Evolutionary conservation across 2,797 vertebrate species (phyloP), one percentile per base, ranked within the genome.

Genomic region (Remorina albescens): DNA sequence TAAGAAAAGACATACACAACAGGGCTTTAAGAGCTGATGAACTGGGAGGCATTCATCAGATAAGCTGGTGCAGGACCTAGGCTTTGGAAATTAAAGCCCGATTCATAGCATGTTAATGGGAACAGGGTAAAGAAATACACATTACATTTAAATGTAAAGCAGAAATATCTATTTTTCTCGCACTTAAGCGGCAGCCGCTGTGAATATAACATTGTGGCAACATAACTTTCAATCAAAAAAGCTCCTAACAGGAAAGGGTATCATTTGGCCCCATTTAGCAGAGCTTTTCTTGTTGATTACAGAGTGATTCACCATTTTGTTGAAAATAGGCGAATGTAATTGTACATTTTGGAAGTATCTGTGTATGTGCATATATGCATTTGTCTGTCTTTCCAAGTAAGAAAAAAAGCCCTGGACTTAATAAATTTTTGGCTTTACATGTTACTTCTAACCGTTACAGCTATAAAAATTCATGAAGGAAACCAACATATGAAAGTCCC

Each of bases 221-320:
- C 42, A 70, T 81, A 74, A 79, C 67, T 68, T 63, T 68, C 71
- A 78, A 81, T 87, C 84, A 84, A 66, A 64, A 62, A 71, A 44
- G 47, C 44, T 76, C 54, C 71, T 78, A 61, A 58, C 65, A 80
- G 63, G 15, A 65, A 82, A 81, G 76, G 53, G 51, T 87, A 74
- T 84, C 78, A 88, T 87, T 88, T 88, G 71, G 82, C 39, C 70
- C 76, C 74, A 75, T 89, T 88, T 77, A 81, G 69, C 67, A 47
- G 42, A 75, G 59, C 70, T 75, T 76, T 82, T 81, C 62, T 76
- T 62, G 59, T 42, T 85, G 83, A 89, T 88, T 86, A 75, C 88
- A 53, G 65, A 79, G 81, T 83, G 81, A 85, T 49, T 87, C 77
- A 77, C 83, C 67, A 49, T 84, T 83, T 76, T 74, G 53, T 68